phyloP scores from a whole-genome alignment of 2,797 vertebrate species.

The Buphagus erythrorhynchus region DNA sequence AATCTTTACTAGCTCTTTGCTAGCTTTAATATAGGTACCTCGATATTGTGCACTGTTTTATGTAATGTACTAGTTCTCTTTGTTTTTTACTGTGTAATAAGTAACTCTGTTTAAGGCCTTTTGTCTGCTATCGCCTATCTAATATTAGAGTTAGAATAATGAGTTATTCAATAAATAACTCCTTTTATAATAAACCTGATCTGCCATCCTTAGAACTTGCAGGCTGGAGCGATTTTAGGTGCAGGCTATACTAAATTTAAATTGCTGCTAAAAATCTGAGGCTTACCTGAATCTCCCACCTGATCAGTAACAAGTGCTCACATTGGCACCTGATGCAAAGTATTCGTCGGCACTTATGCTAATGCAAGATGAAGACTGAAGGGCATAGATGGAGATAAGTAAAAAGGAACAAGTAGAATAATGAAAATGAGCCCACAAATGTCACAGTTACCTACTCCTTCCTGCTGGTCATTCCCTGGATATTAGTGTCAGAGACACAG shows the following conservation, averaged over 20 bases:
- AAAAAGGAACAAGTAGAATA: background rate
- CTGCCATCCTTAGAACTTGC: background rate
- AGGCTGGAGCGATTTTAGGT: background rate
- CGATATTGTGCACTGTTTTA: rapidly evolving
- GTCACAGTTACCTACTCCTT: background rate
- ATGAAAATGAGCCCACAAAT: background rate
- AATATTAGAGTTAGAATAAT: no score
- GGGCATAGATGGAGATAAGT: background rate
- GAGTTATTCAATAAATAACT: background rate
- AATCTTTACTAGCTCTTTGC: background rate
- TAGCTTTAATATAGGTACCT: background rate
- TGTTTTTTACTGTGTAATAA: background rate
- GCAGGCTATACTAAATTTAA: background rate
- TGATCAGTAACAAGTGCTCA: background rate
- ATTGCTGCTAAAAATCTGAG: background rate
- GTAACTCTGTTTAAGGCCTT: background rate
- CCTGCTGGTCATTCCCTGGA: background rate
- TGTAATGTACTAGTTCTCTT: background rate
- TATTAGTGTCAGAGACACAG: background rate
- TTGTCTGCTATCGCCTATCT: background rate
- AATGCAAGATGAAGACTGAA: background rate
- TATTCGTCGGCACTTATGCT: background rate
- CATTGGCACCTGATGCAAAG: background rate
- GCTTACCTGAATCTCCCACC: background rate
- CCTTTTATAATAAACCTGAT: background rate